These are phyloP conservation scores for Sinosuthora webbiana DNA, from an alignment of 2,113 vertebrate species.

Conservation along the genomic window DNA sequence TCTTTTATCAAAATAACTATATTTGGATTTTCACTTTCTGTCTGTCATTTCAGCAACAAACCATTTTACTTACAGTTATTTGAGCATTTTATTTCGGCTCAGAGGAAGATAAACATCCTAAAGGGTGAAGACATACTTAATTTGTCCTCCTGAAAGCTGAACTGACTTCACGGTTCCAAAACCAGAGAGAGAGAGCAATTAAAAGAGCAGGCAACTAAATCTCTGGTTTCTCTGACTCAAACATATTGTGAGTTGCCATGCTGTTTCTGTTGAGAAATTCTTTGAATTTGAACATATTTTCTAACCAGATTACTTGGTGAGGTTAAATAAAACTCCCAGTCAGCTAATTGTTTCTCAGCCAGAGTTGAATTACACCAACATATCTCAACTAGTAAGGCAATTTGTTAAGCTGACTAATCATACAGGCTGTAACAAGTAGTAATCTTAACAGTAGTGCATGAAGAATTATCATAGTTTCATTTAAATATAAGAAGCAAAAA, in stretches of 20 bases:
- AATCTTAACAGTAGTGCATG: not conserved
- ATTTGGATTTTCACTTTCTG: not conserved
- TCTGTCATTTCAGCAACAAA: not conserved
- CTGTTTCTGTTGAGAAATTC: not conserved
- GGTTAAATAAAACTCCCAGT: not conserved
- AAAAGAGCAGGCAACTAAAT: not conserved
- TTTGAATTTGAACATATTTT: not conserved
- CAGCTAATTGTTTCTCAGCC: not conserved
- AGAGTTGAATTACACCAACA: not conserved
- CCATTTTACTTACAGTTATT: not conserved
- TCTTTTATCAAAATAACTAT: not conserved
- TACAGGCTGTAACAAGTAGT: not conserved
- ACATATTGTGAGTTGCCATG: rapidly evolving
- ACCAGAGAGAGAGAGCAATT: not conserved
- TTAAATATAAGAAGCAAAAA: not conserved
- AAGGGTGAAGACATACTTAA: not conserved
- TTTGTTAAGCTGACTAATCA: not conserved
- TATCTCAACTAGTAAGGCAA: not conserved
- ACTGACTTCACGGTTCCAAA: not conserved
- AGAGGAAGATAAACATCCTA: not conserved
- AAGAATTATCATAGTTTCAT: not conserved
- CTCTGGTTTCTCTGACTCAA: not conserved
- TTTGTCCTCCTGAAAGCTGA: not conserved
- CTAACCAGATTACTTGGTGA: not conserved
- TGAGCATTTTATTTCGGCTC: not conserved